Evolutionary conservation across 2,113 vertebrate genomes (phyloP).

Genomic region (Heterochromis multidens): DNA sequence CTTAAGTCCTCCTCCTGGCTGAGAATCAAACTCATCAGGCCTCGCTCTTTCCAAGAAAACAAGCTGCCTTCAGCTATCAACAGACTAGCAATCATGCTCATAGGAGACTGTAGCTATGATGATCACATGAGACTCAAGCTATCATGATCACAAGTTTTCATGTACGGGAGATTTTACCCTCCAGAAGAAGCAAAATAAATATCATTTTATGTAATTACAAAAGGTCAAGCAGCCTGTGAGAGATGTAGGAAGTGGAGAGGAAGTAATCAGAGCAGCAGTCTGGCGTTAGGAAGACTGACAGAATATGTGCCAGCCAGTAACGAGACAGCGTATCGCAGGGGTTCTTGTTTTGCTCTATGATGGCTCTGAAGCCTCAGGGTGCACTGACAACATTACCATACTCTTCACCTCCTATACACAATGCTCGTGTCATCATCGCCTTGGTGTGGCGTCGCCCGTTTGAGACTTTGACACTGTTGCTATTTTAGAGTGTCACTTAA

Average conservation of each 20-base stretch:
- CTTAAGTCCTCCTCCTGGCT: constrained; percentile 24
- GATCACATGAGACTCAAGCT: constrained; percentile 44
- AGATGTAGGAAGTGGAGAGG: constrained; percentile 69
- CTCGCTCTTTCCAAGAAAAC: constrained; percentile 24
- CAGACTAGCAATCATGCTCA: constrained; percentile 6
- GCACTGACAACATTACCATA: constrained; percentile 70
- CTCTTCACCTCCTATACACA: constrained; percentile 63
- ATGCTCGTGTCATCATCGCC: constrained; percentile 55
- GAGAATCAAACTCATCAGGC: constrained; percentile 30
- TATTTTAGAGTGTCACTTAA: constrained; percentile 65
- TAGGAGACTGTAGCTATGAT: not conserved
- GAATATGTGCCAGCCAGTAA: constrained; percentile 71
- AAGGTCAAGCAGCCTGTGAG: constrained; percentile 64
- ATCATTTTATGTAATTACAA: constrained; percentile 51
- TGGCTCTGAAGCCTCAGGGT: constrained; percentile 63
- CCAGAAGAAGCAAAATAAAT: constrained; percentile 52
- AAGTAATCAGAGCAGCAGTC: constrained; percentile 68
- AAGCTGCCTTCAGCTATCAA: constrained; percentile 49
- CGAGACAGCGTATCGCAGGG: constrained; percentile 52
- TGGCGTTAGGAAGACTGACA: constrained; percentile 72
- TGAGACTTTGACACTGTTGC: constrained; percentile 53
- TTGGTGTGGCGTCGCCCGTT: constrained; percentile 48
- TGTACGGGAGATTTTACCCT: constrained; percentile 51
- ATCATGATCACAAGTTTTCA: constrained; percentile 42
- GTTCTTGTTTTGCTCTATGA: constrained; percentile 48